phyloP scores from a whole-genome alignment of 2,888 invertebrate species.

The Resseliella maxima region DNA sequence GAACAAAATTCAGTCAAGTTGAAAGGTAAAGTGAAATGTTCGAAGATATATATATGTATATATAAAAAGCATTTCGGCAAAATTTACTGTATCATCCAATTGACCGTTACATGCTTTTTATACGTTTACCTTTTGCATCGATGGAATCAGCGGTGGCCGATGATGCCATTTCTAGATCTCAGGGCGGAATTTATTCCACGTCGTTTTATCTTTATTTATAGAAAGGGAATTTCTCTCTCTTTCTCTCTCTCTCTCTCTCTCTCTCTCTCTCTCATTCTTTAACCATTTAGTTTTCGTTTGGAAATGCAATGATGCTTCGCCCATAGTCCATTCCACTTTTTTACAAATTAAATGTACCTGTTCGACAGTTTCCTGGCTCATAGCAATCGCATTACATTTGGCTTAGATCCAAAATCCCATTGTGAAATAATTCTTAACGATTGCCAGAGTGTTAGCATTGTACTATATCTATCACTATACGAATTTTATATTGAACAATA shows the following conservation, averaged over 20 bases:
- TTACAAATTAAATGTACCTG: conserved; percentile 38
- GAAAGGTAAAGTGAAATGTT: neutral
- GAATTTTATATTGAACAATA: neutral
- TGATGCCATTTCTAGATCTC: neutral
- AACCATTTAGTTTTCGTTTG: neutral
- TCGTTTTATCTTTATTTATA: conserved; percentile 30
- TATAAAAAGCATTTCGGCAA: neutral
- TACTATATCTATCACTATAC: neutral
- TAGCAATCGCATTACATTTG: conserved; percentile 20
- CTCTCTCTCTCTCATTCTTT: too few species aligned
- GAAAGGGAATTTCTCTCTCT: neutral
- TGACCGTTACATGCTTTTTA: conserved; percentile 13
- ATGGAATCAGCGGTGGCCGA: neutral
- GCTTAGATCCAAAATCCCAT: conserved; percentile 5
- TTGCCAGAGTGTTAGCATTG: neutral
- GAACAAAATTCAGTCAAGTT: neutral
- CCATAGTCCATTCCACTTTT: neutral
- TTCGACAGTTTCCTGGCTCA: conserved; percentile 11
- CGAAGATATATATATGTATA: too few species aligned
- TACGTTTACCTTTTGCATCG: neutral
- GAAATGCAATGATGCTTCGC: neutral
- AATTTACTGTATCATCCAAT: conserved; percentile 28
- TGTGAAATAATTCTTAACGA: neutral
- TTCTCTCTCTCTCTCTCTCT: too few species aligned
- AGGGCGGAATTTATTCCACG: neutral